Conservation (phyloP, 2,888 invertebrate species). For the Sarcophaga carnaria region DNA sequence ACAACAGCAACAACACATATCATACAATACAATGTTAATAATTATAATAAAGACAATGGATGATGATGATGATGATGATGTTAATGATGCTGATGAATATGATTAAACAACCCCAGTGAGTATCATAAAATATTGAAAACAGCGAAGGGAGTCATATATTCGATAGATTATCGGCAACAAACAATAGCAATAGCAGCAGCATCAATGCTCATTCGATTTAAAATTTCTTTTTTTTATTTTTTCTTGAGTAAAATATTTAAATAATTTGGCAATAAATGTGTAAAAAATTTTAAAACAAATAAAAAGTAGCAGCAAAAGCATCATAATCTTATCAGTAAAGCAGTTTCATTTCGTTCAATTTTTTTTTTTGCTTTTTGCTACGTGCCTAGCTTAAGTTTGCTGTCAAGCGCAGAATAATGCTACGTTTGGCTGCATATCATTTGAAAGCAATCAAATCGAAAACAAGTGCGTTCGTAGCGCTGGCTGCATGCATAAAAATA, state of each 20-base stretch:
- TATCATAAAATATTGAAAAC: constrained; percentile 29
- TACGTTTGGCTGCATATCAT: neutral
- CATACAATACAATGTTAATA: too few relatives aligned
- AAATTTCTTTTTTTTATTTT: neutral
- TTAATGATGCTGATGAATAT: too few relatives aligned
- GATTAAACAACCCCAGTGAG: constrained; percentile 45
- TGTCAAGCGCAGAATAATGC: neutral
- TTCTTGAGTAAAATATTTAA: constrained; percentile 17
- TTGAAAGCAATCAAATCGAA: too few relatives aligned
- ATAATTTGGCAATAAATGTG: constrained; percentile 53
- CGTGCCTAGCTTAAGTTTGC: neutral
- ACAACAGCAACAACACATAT: neutral
- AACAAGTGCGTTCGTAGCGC: constrained; percentile 18
- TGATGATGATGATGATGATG: neutral
- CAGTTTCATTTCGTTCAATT: neutral
- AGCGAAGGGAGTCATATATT: constrained; percentile 14
- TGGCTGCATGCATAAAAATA: constrained; percentile 7
- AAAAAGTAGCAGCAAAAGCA: too few relatives aligned
- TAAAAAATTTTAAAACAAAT: constrained; percentile 45
- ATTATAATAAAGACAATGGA: neutral
- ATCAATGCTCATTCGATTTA: constrained; percentile 10
- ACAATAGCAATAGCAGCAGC: neutral
- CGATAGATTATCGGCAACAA: constrained; percentile 52
- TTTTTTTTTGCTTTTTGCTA: too few relatives aligned
- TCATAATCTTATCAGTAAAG: constrained; percentile 58